Conservation (phyloP, 2,888 invertebrate genomes). For the Tricholauxania praeusta region DNA sequence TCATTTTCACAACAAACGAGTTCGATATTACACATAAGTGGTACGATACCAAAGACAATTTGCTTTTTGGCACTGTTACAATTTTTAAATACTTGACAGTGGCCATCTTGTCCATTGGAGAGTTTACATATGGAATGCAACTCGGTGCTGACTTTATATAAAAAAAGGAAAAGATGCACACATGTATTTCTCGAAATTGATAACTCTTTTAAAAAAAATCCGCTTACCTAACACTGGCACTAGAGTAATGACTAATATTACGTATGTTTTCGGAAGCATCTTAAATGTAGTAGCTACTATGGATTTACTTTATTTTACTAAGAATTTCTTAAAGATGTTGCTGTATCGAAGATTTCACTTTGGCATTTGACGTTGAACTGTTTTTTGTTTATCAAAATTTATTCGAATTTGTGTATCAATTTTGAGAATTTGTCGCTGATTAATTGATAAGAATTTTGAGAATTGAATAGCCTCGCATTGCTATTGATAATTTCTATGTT, state of each 20-base stretch:
- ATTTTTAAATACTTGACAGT: too few relatives aligned
- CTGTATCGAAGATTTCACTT: not conserved
- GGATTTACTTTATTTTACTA: too few relatives aligned
- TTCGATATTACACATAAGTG: not conserved
- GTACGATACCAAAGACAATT: not conserved
- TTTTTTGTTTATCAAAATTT: not conserved
- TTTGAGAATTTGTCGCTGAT: not conserved
- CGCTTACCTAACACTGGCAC: too few relatives aligned
- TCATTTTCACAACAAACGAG: not conserved
- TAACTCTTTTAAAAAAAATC: too few relatives aligned
- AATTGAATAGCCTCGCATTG: constrained; percentile 2
- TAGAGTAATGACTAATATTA: too few relatives aligned
- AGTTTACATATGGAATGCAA: too few relatives aligned
- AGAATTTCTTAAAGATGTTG: not conserved
- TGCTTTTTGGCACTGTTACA: not conserved
- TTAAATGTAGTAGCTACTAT: too few relatives aligned
- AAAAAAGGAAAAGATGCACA: too few relatives aligned
- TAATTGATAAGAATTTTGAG: constrained; percentile 4
- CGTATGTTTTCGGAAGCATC: too few relatives aligned
- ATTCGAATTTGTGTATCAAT: not conserved
- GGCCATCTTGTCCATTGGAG: too few relatives aligned
- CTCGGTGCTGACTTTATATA: too few relatives aligned
- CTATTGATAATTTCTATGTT: not conserved
- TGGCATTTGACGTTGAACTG: not conserved
- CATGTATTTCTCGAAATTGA: too few relatives aligned